Evolutionary conservation across 2,888 invertebrate species (phyloP), one percentile per base, ranked within the genome.

Genomic region (Drosophila cracens): DNA sequence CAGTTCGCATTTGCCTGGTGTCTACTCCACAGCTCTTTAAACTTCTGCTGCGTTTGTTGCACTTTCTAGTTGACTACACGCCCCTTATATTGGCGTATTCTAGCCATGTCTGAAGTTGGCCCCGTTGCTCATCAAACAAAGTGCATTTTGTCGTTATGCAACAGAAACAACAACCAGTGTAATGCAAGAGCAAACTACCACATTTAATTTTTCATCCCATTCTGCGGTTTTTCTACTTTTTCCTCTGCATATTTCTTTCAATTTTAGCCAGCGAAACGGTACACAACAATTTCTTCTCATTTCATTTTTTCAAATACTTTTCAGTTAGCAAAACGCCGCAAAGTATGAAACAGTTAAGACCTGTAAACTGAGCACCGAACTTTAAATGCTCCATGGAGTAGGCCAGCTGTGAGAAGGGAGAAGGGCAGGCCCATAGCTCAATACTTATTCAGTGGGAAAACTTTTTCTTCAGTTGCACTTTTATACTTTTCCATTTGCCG

Each of bases 91-190:
- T 77, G 80, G 60, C 70, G 58, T 46, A 29, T 58, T 11, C 52
- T 27, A 59, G 52, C 33, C 31, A 29, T 40, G 33, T n/a, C 49
- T 21, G 21, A 13, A 36, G 68, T 27, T 62, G 56, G 46, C 18
- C n/a, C 27, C 38, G 63, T 31, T 61, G 74, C 66, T 83, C 84
- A 82, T 83, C 79, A 68, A 69, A 73, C 71, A 78, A 78, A 82
- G 75, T 84, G 87, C 82, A 81, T 78, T 83, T 77, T 70, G 66
- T 63, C 63, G 69, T 78, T 70, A 38, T 62, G 70, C 76, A 27
- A n/a, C 46, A 79, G 40, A 27, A 72, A 54, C 53, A 60, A 36
- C 27, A 61, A 8, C 46, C 21, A 16, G 46, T 4, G 21, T 13
- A 31, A 49, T 33, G 21, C 36, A 59, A 29, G n/a, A 27, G 34